Evolutionary conservation across 2,888 invertebrate species (phyloP).

Genomic region (Protonemura montana): DNA sequence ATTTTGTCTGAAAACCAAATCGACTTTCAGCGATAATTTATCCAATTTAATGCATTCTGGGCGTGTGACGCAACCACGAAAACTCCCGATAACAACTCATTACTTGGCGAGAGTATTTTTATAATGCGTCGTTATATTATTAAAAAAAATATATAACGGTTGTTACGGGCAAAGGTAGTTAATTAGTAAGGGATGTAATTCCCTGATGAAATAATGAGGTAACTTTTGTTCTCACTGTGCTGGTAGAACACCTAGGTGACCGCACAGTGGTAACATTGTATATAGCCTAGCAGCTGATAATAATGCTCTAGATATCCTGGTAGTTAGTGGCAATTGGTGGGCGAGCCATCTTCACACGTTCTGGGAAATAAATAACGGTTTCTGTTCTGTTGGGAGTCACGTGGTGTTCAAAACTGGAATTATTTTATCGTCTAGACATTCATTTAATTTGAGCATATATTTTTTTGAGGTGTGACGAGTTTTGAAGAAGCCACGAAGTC

Average conservation of each 20-base stretch:
- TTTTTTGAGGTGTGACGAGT: too few relatives aligned
- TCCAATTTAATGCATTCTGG: not conserved
- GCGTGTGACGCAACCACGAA: not conserved
- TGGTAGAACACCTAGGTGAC: not conserved
- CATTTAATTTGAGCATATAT: too few relatives aligned
- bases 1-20: not conserved
- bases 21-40: not conserved
- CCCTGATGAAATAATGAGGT: slow-evolving; percentile 5
- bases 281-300: not conserved
- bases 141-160: not conserved
- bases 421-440: too few relatives aligned
- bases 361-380: too few relatives aligned
- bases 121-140: not conserved
- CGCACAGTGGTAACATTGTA: not conserved
- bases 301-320: not conserved
- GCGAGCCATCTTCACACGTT: not conserved
- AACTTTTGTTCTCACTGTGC: not conserved
- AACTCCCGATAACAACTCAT: not conserved
- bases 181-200: not conserved
- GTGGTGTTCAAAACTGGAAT: too few relatives aligned
- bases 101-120: not conserved
- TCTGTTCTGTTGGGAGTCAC: too few relatives aligned
- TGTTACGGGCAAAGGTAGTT: not conserved
- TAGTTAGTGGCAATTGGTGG: not conserved
- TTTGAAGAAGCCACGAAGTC: too few relatives aligned